Percentiles rank a stretch among this genome's conserved stretches.
phyloP scores from a whole-genome alignment of 2,888 invertebrate genomes.

The Cephus spinipes region DNA sequence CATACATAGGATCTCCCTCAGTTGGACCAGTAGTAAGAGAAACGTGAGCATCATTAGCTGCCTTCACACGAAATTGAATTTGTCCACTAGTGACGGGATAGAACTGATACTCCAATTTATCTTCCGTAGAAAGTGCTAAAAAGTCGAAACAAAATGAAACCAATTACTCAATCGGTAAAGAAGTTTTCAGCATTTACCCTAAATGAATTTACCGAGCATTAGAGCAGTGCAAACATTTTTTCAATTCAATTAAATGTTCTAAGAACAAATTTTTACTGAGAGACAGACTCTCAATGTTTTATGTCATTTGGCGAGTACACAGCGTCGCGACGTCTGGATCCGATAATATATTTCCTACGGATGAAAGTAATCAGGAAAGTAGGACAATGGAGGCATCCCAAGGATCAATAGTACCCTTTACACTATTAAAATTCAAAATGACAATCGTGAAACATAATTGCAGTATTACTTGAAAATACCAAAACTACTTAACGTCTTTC shows the following conservation, averaged over 20 bases:
- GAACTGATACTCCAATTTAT: slow-evolving; percentile 86
- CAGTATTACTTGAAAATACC: neutral
- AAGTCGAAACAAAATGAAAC: slow-evolving; percentile 48
- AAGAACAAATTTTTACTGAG: neutral
- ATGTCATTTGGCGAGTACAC: neutral
- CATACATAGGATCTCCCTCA: slow-evolving; percentile 83
- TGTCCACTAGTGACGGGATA: slow-evolving; percentile 78
- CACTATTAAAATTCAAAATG: neutral
- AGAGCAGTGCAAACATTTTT: neutral
- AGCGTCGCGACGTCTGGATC: slow-evolving; percentile 35
- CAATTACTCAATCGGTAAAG: neutral
- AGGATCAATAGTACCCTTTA: slow-evolving; percentile 33
- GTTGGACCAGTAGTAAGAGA: slow-evolving; percentile 80
- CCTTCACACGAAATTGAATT: slow-evolving; percentile 82
- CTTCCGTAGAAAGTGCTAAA: slow-evolving; percentile 82
- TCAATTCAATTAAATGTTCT: neutral
- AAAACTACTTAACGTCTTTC: neutral
- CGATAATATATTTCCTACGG: slow-evolving; percentile 14
- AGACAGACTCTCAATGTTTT: neutral
- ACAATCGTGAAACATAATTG: neutral
- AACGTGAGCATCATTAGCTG: slow-evolving; percentile 87
- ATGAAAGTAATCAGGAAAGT: slow-evolving; percentile 31
- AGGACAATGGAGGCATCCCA: slow-evolving; percentile 43
- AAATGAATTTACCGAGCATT: neutral
- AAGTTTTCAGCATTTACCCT: neutral